Percentiles rank a stretch among this genome's conserved stretches.
phyloP scores from a whole-genome alignment of 2,113 vertebrate genomes.

The Cranoglanis bouderius region DNA sequence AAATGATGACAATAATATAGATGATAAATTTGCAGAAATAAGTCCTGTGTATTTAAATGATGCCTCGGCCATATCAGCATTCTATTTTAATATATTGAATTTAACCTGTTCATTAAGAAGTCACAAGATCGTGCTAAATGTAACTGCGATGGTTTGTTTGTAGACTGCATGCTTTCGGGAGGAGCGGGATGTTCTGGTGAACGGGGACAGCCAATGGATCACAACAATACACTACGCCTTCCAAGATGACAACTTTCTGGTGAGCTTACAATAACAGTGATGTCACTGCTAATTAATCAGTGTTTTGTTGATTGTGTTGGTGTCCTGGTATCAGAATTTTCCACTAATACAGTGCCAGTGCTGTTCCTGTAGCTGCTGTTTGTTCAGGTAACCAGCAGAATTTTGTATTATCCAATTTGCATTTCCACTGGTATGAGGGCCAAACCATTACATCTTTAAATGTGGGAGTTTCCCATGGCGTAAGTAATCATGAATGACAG shows the following conservation, averaged over 20 bases:
- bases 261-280: constrained; percentile 62
- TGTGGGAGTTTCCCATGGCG: not conserved
- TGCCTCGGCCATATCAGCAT: not conserved
- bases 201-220: constrained; percentile 97
- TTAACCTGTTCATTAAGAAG: not conserved
- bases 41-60: not conserved
- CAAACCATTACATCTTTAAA: not conserved
- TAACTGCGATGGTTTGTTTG: not conserved
- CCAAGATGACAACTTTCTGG: constrained; percentile 97
- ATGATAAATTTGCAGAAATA: not conserved
- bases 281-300: not conserved
- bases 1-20: not conserved
- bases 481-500: not conserved
- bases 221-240: constrained; percentile 97
- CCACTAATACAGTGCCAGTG: not conserved
- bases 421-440: not conserved
- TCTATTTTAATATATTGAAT: not conserved
- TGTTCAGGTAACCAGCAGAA: not conserved
- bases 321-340: not conserved
- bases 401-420: not conserved
- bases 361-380: not conserved
- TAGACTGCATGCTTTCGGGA: constrained; percentile 99
- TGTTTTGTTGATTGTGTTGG: not conserved
- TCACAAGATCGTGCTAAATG: not conserved
- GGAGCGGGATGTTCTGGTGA: constrained; percentile 96